Percentiles rank a stretch among this genome's conserved stretches.
These are phyloP conservation scores for Molossus molossus DNA, from an alignment of 2,797 vertebrate genomes.

Conservation along the genomic window DNA sequence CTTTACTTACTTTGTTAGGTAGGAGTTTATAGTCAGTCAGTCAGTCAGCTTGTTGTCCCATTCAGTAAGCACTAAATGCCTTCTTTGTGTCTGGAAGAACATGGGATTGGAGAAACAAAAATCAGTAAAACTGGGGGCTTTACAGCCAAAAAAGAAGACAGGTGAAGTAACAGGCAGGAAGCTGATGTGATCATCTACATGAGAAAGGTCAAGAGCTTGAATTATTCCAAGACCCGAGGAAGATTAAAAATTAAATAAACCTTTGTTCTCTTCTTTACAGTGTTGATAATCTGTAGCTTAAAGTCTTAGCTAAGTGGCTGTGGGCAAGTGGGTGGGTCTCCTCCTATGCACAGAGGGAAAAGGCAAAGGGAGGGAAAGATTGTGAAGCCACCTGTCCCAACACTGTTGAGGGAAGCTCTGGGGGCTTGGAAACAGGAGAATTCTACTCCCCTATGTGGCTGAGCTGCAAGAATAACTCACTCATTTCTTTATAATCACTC, in stretches of 20 bases:
- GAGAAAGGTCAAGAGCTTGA: not conserved
- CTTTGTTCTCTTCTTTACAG: not conserved
- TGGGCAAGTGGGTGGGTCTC: not conserved
- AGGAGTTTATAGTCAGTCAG: not conserved
- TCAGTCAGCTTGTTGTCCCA: not conserved
- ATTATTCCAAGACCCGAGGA: not conserved
- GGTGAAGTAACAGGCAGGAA: not conserved
- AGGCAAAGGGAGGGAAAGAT: not conserved
- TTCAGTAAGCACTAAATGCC: not conserved
- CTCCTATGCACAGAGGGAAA: not conserved
- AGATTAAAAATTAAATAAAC: not conserved
- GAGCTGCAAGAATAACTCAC: not conserved
- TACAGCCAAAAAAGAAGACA: not conserved
- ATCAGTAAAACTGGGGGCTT: not conserved
- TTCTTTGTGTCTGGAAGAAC: not conserved
- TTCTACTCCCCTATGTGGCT: not conserved
- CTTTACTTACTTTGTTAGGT: not conserved
- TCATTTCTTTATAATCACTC: not conserved
- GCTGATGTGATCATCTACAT: not conserved
- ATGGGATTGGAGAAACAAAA: constrained; percentile 22
- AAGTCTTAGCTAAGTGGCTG: not conserved
- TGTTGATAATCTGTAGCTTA: not conserved
- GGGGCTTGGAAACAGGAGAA: not conserved
- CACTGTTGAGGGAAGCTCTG: not conserved
- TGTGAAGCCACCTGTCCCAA: not conserved